These are phyloP conservation scores for Gallinago paraguaiae DNA, from an alignment of 2,113 vertebrate species.

Conservation along the genomic window DNA sequence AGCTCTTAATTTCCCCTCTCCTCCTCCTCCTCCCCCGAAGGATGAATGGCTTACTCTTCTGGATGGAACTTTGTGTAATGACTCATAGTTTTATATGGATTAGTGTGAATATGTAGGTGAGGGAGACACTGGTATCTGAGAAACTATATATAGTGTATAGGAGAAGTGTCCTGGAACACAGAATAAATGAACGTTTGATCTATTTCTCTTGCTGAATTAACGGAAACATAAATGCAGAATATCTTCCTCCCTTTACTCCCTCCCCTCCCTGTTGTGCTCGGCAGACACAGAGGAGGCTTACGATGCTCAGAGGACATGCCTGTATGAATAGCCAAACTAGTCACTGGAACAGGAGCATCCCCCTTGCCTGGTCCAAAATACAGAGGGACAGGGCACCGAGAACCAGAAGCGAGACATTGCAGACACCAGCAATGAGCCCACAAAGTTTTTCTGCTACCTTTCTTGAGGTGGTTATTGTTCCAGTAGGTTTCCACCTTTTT, in stretches of 20 bases:
- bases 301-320: not conserved
- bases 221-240: slow-evolving; percentile 12
- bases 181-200: slow-evolving; percentile 25
- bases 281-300: not conserved
- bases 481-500: not conserved
- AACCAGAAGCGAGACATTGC: not conserved
- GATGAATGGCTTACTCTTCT: slow-evolving; percentile 63
- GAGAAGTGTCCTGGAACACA: slow-evolving; percentile 26
- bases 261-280: not conserved
- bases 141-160: slow-evolving; percentile 48
- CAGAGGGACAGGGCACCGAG: accelerated
- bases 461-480: not conserved
- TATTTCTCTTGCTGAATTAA: slow-evolving; percentile 25
- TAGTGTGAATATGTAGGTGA: slow-evolving; percentile 61
- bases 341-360: not conserved
- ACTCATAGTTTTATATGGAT: slow-evolving; percentile 64
- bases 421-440: not conserved
- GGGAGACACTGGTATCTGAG: slow-evolving; percentile 38
- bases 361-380: not conserved
- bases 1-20: slow-evolving; percentile 63
- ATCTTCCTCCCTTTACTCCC: not conserved
- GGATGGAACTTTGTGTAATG: slow-evolving; percentile 60
- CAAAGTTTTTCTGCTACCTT: not conserved
- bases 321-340: not conserved
- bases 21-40: slow-evolving; percentile 17